A percentile compares a stretch with the other conserved stretches of the same genome.
Conservation (phyloP, 2,888 invertebrate genomes). For the Nomada lathburiana region DNA sequence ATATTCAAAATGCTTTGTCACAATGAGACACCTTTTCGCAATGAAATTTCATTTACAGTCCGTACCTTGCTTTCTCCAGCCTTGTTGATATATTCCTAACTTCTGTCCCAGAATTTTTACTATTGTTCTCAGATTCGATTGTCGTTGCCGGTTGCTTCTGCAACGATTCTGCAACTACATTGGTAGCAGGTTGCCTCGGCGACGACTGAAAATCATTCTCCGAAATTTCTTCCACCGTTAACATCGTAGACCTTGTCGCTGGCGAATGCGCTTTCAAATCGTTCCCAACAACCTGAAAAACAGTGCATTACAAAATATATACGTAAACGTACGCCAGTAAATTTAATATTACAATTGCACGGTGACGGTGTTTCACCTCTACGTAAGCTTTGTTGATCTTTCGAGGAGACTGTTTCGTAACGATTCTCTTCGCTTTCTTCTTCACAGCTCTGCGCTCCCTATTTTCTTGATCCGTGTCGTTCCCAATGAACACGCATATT, state of each 20-base stretch:
- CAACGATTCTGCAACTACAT: background rate
- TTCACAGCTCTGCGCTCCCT: slow-evolving; percentile 19
- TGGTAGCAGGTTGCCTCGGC: slow-evolving; percentile 13
- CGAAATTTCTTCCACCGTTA: background rate
- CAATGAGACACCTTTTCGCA: background rate
- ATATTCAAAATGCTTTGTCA: slow-evolving; percentile 29
- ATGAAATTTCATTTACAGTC: background rate
- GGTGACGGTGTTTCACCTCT: slow-evolving; percentile 49
- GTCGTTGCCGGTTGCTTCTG: background rate
- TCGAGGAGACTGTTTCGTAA: slow-evolving; percentile 66
- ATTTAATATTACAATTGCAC: background rate
- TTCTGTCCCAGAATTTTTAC: slow-evolving; percentile 60
- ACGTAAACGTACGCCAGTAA: too few relatives aligned
- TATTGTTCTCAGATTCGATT: slow-evolving; percentile 20
- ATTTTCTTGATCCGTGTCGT: slow-evolving; percentile 31
- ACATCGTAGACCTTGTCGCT: background rate
- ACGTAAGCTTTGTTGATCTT: slow-evolving; percentile 65
- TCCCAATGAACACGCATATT: slow-evolving; percentile 23
- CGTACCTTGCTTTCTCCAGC: slow-evolving; percentile 75
- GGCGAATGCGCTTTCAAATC: slow-evolving; percentile 35
- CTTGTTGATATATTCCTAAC: slow-evolving; percentile 68
- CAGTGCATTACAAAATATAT: background rate
- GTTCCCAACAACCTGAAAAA: slow-evolving; percentile 23
- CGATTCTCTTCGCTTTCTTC: slow-evolving; percentile 58
- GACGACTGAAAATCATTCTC: slow-evolving; percentile 9